Percentiles rank a stretch among this genome's conserved stretches.
Conservation (phyloP, 2,113 vertebrate species). For the Falco punctatus region DNA sequence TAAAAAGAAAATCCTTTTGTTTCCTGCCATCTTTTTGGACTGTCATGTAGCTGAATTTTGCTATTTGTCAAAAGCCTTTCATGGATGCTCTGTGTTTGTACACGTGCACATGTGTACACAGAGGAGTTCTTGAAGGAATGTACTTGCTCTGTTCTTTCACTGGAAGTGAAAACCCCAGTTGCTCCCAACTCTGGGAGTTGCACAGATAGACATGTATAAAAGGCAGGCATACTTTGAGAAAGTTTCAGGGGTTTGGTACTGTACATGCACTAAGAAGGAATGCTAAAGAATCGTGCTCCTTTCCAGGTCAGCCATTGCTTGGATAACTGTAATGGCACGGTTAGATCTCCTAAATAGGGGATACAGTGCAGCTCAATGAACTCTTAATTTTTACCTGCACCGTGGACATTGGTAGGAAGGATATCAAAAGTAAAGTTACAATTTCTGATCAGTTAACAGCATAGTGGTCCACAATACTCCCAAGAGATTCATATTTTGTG, state of each 20-base stretch:
- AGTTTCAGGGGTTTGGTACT: background rate
- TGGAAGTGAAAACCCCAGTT: background rate
- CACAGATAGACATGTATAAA: too few relatives aligned
- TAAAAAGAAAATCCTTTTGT: background rate
- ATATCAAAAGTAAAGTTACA: background rate
- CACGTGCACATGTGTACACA: too few relatives aligned
- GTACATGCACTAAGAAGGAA: fast-evolving
- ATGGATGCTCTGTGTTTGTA: background rate
- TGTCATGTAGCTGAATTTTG: background rate
- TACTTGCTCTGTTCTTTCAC: fast-evolving
- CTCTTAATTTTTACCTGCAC: background rate
- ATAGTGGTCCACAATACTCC: background rate
- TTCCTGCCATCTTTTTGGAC: background rate
- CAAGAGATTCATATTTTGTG: fast-evolving
- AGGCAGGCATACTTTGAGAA: background rate
- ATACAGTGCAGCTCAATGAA: background rate
- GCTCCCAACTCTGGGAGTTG: background rate
- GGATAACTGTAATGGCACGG: background rate
- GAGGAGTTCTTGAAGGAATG: background rate
- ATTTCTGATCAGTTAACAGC: background rate
- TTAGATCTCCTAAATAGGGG: background rate
- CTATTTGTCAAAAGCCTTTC: background rate
- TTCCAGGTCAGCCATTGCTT: background rate
- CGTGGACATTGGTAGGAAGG: background rate
- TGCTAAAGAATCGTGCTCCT: background rate